Base-by-base conservation (phyloP, 2,888 invertebrate genomes). In the Drosophila niveifrons region DNA sequence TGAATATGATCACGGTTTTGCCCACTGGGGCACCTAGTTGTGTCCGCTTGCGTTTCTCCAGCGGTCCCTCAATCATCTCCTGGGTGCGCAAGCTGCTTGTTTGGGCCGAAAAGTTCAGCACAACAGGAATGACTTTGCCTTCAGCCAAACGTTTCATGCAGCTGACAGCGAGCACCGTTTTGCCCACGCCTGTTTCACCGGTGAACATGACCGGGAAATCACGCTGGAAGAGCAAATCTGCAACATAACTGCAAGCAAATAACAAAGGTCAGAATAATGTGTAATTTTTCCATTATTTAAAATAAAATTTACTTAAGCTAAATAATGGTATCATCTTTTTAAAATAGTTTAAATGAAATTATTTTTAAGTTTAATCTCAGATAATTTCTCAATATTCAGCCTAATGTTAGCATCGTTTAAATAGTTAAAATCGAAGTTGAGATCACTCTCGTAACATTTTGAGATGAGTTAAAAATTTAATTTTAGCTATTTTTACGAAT, bases 161-260 rank as follows among this genome's bases (percentile, higher is more conserved):
- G 53, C 95, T 95, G 85, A 96, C 95, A 0, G 97, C 97, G 61
- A 98, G 94, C 3, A 97, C 96, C 0, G 98, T 97, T 93, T 98
- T 98, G 13, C 98, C 98, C 39, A 97, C 97, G 68, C 98, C 97
- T 52, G 97, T 97, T 48, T 94, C 95, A n/a, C 98, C 98, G n/a
- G 97, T 97, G 75, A 96, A 95, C 92, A 98, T 94, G 8, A 98
- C 97, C 0, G 98, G 96, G 81, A 95, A 95, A 34, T 95, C 94
- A 2, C 94, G 94, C 8, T 94, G 93, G 13, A 98, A 93, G 10
- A 98, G 93, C 82, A 96, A 94, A 82, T 96, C 95, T 0, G 91
- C 86, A 1, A 92, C 78, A 59, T 89, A 92, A 0, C 92, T 92
- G 51, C 4, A 23, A 23, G 23, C 23, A 23, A 23, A 6, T 6